These are phyloP conservation scores for Caerostris extrusa DNA, from an alignment of 1,140 invertebrate genomes.

Conservation along the genomic window DNA sequence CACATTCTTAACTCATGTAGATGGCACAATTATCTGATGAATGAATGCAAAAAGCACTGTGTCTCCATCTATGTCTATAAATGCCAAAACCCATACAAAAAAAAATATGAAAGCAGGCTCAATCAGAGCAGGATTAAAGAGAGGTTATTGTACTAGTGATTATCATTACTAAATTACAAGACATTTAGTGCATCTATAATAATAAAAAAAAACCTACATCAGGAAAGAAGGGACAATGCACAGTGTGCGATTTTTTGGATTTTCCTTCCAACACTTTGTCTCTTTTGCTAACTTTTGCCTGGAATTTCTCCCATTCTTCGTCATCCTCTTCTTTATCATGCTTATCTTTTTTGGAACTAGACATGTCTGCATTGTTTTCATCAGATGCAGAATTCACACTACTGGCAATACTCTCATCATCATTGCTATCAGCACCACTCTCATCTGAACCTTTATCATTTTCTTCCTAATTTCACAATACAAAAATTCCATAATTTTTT, in stretches of 20 bases:
- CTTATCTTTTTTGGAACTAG: constrained; percentile 83
- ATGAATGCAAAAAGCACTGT: too few species aligned
- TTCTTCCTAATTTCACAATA: neutral
- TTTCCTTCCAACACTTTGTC: constrained; percentile 95
- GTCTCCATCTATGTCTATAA: too few species aligned
- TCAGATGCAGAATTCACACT: constrained; percentile 80
- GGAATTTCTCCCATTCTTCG: constrained; percentile 84
- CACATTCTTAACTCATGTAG: too few species aligned
- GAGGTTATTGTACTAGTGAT: too few species aligned
- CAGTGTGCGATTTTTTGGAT: constrained; percentile 95
- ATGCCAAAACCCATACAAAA: too few species aligned
- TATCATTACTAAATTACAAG: too few species aligned
- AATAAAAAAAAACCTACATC: constrained; percentile 83
- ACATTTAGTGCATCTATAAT: too few species aligned
- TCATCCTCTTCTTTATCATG: constrained; percentile 82
- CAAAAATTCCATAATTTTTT: neutral
- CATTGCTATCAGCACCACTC: constrained; percentile 23
- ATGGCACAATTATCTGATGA: too few species aligned
- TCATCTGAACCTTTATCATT: constrained; percentile 68
- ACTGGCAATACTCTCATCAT: constrained; percentile 64
- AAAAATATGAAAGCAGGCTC: too few species aligned
- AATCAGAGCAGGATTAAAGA: too few species aligned
- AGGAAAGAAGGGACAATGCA: constrained; percentile 98
- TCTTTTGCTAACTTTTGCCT: constrained; percentile 84
- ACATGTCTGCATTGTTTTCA: constrained; percentile 83